These are phyloP conservation scores for Zenarchopterus dispar DNA, from an alignment of 2,797 vertebrate genomes.

Conservation along the genomic window DNA sequence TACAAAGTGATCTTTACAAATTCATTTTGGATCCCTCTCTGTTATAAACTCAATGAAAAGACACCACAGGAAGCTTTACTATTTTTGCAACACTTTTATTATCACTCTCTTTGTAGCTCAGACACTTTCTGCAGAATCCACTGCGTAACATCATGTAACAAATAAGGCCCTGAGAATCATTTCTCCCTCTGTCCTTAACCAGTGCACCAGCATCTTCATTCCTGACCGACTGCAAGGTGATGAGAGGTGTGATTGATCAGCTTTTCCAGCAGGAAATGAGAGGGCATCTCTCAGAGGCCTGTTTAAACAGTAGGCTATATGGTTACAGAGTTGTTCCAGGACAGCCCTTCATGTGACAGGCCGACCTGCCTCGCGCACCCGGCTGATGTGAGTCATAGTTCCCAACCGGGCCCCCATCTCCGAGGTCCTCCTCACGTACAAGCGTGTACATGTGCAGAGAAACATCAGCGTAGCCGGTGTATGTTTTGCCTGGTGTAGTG, in stretches of 20 bases:
- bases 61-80: no score
- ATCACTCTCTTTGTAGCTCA: no score
- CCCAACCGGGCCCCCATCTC: slow-evolving; percentile 40
- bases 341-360: slow-evolving; percentile 56
- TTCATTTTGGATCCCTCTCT: neutral
- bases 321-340: slow-evolving; percentile 78
- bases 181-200: slow-evolving; percentile 1
- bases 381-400: slow-evolving; percentile 67
- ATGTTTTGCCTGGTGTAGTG: neutral
- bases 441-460: slow-evolving; percentile 11
- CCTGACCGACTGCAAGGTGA: slow-evolving; percentile 43
- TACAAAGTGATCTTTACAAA: no score
- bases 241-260: slow-evolving; percentile 75
- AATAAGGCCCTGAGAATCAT: no score
- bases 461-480: slow-evolving; percentile 1
- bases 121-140: neutral
- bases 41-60: neutral
- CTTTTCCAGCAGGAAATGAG: slow-evolving; percentile 78
- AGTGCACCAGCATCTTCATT: slow-evolving; percentile 36
- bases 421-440: slow-evolving; percentile 25
- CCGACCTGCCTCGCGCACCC: slow-evolving; percentile 33
- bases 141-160: neutral
- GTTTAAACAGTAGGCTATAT: slow-evolving; percentile 65
- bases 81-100: no score
- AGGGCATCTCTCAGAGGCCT: slow-evolving; percentile 75